Evolutionary conservation across 2,888 invertebrate species (phyloP).

Genomic region (Calameuta idolon): DNA sequence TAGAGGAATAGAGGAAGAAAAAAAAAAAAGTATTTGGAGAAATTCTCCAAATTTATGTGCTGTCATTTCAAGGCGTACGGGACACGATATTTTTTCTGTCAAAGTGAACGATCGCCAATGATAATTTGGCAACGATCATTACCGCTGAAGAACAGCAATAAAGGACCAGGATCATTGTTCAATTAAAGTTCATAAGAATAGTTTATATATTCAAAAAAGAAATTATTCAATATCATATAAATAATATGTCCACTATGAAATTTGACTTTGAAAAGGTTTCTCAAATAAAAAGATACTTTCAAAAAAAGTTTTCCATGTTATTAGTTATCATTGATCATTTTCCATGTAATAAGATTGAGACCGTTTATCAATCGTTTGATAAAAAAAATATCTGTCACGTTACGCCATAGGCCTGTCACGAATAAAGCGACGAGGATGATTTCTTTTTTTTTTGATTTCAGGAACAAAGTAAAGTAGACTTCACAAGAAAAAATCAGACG

Average conservation of each 20-base stretch:
- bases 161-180: neutral
- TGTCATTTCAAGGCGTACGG: neutral
- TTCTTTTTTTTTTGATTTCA: neutral
- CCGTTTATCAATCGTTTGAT: neutral
- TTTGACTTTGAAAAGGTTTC: neutral
- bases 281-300: neutral
- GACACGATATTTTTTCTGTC: neutral
- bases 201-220: neutral
- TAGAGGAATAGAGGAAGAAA: neutral
- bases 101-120: neutral
- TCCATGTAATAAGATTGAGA: neutral
- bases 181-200: neutral
- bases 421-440: conserved; percentile 16
- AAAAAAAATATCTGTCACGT: neutral
- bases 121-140: neutral
- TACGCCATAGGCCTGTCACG: conserved; percentile 29
- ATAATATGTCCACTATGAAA: neutral
- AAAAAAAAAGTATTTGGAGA: neutral
- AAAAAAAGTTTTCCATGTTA: neutral
- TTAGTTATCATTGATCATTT: neutral
- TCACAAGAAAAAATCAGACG: neutral
- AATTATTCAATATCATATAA: neutral
- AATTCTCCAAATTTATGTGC: neutral
- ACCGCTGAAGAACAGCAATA: neutral
- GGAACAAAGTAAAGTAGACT: neutral